These are phyloP conservation scores for Oceanodroma tethys DNA, from an alignment of 2,113 vertebrate genomes.

Conservation along the genomic window DNA sequence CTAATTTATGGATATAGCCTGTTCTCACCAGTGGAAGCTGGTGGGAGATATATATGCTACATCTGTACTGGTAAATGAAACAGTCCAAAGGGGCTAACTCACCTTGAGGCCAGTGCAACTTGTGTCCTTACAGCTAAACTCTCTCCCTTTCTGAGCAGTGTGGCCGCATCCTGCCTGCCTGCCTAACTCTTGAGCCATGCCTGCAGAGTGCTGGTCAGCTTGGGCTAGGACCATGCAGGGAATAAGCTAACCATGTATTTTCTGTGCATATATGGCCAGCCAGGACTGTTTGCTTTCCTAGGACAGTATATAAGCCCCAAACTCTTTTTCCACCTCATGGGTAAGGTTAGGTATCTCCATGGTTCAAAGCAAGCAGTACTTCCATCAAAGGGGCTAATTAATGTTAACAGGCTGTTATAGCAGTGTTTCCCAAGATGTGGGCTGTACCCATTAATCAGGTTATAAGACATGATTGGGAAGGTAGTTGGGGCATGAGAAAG, in stretches of 20 bases:
- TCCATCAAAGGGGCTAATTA: neutral
- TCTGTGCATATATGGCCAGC: neutral
- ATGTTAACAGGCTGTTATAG: neutral
- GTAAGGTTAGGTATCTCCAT: neutral
- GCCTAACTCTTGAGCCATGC: rapidly evolving
- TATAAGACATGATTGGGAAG: neutral
- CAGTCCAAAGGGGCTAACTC: too few relatives aligned
- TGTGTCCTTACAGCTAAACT: neutral
- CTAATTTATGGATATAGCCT: neutral
- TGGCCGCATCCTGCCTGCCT: neutral
- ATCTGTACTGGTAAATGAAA: neutral
- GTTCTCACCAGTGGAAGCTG: neutral
- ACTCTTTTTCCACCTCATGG: neutral
- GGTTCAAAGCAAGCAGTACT: neutral
- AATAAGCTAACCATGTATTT: neutral
- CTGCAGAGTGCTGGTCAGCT: neutral
- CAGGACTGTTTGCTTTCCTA: neutral
- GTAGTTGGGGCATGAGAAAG: neutral
- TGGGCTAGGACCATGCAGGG: neutral
- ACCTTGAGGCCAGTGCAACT: neutral
- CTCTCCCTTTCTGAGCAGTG: neutral
- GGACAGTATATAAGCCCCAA: neutral
- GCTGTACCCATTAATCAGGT: neutral
- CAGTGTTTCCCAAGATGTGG: neutral
- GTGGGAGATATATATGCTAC: neutral